Base-by-base conservation (phyloP, 2,888 invertebrate genomes). In the Cephus rjabovi region DNA sequence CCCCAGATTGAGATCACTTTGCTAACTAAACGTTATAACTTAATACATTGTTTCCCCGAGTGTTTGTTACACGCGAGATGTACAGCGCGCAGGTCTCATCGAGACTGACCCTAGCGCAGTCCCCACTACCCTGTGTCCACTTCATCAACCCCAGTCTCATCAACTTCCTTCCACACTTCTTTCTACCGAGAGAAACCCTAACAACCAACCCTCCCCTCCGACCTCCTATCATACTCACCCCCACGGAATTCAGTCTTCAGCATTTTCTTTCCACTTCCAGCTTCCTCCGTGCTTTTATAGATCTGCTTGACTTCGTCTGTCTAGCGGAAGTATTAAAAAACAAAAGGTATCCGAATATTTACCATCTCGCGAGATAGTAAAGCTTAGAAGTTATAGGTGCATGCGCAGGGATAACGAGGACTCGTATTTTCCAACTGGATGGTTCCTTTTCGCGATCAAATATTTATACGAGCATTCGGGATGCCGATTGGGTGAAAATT, bases 101-200 rank as follows among this genome's bases (percentile, higher is more conserved):
- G 69, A 76, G 78, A 78, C 78, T 78, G 78, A 78, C 78, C 75
- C 75, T 73, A 69, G 75, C 75, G 75, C 56, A n/a, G 35, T 35
- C 76, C 78, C 78, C 78, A 78, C 78, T 56, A 69, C 56, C 56
- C 56, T 23, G 1, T 71, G 31, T 71, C 71, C 31, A 34, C 71
- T 71, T 71, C 71, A 34, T 71, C 71, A 31, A 33, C 34, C 71
- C 71, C 71, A 71, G 33, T 71, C 71, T 31, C 71, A 71, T 71
- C 71, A 56, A 56, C 56, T 56, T 56, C 56, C 56, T 34, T 71
- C 71, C 71, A 34, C 71, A 34, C 34, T 31, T 34, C 33, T 71
- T 71, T 33, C 56, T 23, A 9, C 56, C 56, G 12, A 34, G 33
- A 34, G 71, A 15, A 34, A 71, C 12, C 31, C 71, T 71, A 71